Conservation (phyloP, 2,888 invertebrate genomes). For the Pollenia labialis region DNA sequence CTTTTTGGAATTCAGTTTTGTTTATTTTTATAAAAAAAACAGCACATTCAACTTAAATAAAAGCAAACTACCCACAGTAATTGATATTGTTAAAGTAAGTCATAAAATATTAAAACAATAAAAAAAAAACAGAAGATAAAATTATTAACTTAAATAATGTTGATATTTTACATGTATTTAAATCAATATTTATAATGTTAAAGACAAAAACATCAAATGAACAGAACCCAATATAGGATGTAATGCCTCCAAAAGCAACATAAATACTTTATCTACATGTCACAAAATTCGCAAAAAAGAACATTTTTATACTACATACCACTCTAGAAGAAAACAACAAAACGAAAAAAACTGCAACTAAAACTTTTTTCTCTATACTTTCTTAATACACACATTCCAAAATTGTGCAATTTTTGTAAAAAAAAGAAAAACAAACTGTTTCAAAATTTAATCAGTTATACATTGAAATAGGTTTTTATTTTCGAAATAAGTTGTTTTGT, state of each 20-base stretch:
- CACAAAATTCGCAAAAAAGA: slow-evolving; percentile 15
- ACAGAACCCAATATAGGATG: slow-evolving; percentile 34
- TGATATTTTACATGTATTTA: slow-evolving; percentile 66
- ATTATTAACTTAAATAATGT: slow-evolving; percentile 55
- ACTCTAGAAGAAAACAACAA: neutral
- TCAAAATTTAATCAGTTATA: no score
- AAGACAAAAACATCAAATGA: slow-evolving; percentile 27
- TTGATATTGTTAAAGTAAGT: slow-evolving; percentile 71
- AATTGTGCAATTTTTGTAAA: no score
- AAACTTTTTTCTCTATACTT: neutral
- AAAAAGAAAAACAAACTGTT: no score
- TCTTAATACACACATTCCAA: no score
- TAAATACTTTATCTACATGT: slow-evolving; percentile 69
- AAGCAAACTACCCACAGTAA: slow-evolving; percentile 74
- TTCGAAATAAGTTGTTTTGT: no score
- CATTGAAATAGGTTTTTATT: no score
- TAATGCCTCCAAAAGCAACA: slow-evolving; percentile 59
- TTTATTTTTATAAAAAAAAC: slow-evolving; percentile 7
- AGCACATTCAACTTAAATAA: slow-evolving; percentile 55
- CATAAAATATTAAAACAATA: slow-evolving; percentile 28
- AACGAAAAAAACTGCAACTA: neutral
- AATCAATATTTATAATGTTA: slow-evolving; percentile 35
- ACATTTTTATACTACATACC: slow-evolving; percentile 51
- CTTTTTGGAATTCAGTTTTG: slow-evolving; percentile 23
- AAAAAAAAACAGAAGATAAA: slow-evolving; percentile 23